These are phyloP conservation scores for Cerastis leucographa DNA, from an alignment of 2,888 invertebrate genomes.

Conservation along the genomic window DNA sequence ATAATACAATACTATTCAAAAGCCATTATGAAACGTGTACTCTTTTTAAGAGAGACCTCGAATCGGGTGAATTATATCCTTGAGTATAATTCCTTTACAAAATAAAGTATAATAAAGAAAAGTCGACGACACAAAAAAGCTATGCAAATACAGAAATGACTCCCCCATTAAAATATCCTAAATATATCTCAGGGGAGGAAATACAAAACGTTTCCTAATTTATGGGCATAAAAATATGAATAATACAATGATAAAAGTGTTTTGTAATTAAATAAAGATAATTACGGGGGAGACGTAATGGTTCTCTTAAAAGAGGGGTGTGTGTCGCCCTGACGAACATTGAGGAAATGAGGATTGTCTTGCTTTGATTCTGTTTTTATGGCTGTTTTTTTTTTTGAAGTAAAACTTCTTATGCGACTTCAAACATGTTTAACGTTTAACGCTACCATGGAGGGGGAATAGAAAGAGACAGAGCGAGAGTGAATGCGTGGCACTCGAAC, in stretches of 20 bases:
- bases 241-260: slow-evolving; percentile 64
- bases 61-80: background rate
- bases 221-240: slow-evolving; percentile 58
- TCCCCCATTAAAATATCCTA: slow-evolving; percentile 40
- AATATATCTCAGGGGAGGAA: slow-evolving; percentile 43
- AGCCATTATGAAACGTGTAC: background rate
- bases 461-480: no score
- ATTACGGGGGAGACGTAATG: slow-evolving; percentile 55
- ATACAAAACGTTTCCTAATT: slow-evolving; percentile 50
- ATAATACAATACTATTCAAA: background rate
- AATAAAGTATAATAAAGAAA: slow-evolving; percentile 20
- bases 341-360: slow-evolving; percentile 38
- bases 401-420: no score
- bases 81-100: background rate
- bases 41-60: background rate
- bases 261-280: slow-evolving; percentile 70
- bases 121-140: slow-evolving; percentile 6
- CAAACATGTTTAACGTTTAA: no score
- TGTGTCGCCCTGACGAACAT: slow-evolving; percentile 1
- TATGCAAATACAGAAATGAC: slow-evolving; percentile 42
- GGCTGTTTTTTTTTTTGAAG: background rate
- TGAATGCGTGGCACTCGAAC: no score
- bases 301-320: slow-evolving; percentile 11
- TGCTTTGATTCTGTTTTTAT: background rate
- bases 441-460: no score